A percentile compares a stretch with the other conserved stretches of the same genome.
Conservation (phyloP, 1,140 invertebrate genomes). For the Dendrolimus punctatus region DNA sequence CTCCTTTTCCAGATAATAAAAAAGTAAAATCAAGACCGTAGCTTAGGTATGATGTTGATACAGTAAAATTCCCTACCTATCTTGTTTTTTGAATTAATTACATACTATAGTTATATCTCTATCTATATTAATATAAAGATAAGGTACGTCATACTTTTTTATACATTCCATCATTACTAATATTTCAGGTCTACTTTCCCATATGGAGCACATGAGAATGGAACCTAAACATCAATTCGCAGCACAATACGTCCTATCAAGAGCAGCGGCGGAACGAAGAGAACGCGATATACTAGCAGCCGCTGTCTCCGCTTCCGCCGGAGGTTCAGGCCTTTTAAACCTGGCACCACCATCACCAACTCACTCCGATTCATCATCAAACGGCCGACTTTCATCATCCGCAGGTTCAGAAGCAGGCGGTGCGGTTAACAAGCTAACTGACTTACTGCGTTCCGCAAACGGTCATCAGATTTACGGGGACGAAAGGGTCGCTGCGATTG, state of each 20-base stretch:
- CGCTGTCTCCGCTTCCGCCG: constrained; percentile 72
- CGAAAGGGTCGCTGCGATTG: constrained; percentile 83
- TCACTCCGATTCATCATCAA: constrained; percentile 86
- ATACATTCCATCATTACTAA: background rate
- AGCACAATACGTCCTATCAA: constrained; percentile 91
- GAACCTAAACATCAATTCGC: constrained; percentile 97
- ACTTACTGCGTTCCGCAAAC: constrained; percentile 75
- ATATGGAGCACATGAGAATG: constrained; percentile 98
- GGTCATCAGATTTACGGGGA: constrained; percentile 75
- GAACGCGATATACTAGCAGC: constrained; percentile 87
- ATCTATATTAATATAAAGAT: too few species aligned
- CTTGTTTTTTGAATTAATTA: too few species aligned
- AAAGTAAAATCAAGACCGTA: too few species aligned
- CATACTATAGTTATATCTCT: too few species aligned
- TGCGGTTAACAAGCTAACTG: constrained; percentile 82
- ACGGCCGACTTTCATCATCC: constrained; percentile 83
- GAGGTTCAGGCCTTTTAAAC: constrained; percentile 73
- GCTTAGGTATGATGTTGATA: too few species aligned
- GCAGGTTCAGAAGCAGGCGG: constrained; percentile 82
- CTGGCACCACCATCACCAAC: constrained; percentile 82
- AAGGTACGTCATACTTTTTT: too few species aligned
- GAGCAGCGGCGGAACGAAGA: constrained; percentile 90
- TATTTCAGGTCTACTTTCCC: constrained; percentile 85
- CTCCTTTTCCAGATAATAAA: too few species aligned
- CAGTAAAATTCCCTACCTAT: too few species aligned